Percentiles rank a stretch among this genome's conserved stretches.
Evolutionary conservation across 2,797 vertebrate genomes (phyloP).

Genomic region (Argyrosomus regius): DNA sequence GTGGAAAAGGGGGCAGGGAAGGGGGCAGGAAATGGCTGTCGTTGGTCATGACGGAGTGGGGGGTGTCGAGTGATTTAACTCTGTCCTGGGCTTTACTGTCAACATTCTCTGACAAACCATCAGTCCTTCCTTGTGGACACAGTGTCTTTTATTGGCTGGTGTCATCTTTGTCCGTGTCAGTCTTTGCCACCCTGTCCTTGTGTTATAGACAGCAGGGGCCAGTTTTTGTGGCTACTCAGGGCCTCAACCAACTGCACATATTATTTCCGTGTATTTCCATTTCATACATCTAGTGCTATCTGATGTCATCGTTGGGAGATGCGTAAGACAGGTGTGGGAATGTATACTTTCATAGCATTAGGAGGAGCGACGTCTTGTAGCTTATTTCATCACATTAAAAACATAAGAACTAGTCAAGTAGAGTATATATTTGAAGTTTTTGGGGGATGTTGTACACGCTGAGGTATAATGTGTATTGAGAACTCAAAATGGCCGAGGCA

Average conservation of each 20-base stretch:
- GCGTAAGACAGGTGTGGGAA: slow-evolving; percentile 11
- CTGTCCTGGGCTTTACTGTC: slow-evolving; percentile 40
- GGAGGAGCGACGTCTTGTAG: no score
- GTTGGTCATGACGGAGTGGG: slow-evolving; percentile 60
- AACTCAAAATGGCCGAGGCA: not conserved
- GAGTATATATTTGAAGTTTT: not conserved
- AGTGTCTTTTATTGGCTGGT: slow-evolving; percentile 3
- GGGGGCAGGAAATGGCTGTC: slow-evolving; percentile 66
- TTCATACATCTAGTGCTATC: slow-evolving; percentile 19
- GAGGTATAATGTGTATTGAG: not conserved
- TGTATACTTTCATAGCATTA: not conserved
- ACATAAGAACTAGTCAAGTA: not conserved
- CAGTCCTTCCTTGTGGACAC: slow-evolving; percentile 28
- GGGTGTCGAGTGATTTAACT: slow-evolving; percentile 51
- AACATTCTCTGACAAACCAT: slow-evolving; percentile 50
- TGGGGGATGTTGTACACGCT: not conserved
- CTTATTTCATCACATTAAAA: not conserved
- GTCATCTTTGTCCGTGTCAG: slow-evolving; percentile 1
- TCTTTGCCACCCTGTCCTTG: not conserved
- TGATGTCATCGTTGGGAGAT: slow-evolving; percentile 24
- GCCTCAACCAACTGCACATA: slow-evolving; percentile 3
- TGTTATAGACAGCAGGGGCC: slow-evolving; percentile 8
- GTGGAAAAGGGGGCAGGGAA: not conserved
- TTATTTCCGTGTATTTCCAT: slow-evolving; percentile 8
- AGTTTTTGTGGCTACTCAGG: not conserved